phyloP scores from a whole-genome alignment of 2,113 vertebrate genomes.

The Calcarius ornatus region DNA sequence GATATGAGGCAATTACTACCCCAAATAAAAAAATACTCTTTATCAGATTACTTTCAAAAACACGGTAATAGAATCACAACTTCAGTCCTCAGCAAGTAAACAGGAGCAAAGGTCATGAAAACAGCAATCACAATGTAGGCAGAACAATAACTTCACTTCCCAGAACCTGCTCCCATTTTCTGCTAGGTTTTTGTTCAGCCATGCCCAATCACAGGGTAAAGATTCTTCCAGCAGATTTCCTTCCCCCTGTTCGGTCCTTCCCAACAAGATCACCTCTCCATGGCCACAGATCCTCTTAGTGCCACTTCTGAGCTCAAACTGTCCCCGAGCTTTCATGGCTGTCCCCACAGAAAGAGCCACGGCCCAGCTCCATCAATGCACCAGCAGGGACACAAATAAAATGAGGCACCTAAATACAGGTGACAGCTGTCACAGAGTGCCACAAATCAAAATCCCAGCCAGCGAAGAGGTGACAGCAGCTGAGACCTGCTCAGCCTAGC shows the following conservation, averaged over 20 bases:
- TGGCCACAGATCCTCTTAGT: fast-evolving
- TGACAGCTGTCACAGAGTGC: not conserved
- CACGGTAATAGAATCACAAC: not conserved
- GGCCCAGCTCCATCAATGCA: not conserved
- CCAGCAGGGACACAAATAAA: not conserved
- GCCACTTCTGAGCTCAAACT: not conserved
- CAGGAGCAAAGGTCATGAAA: not conserved
- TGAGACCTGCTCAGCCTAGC: not conserved
- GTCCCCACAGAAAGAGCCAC: not conserved
- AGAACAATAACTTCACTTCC: not conserved
- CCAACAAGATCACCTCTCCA: not conserved
- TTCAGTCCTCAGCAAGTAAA: not conserved
- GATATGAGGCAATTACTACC: not conserved
- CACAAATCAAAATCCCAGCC: not conserved
- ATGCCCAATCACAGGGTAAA: too few species aligned
- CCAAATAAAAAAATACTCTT: not conserved
- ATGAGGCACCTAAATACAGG: not conserved
- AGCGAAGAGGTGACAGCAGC: not conserved
- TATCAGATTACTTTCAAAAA: not conserved
- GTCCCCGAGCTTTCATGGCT: not conserved
- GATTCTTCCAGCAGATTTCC: not conserved
- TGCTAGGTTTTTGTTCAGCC: not conserved
- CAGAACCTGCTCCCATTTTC: not conserved
- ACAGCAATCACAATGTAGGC: not conserved
- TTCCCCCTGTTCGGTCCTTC: not conserved